These are phyloP conservation scores for Melipona quadrifasciata DNA, from an alignment of 1,140 invertebrate genomes.

Conservation along the genomic window DNA sequence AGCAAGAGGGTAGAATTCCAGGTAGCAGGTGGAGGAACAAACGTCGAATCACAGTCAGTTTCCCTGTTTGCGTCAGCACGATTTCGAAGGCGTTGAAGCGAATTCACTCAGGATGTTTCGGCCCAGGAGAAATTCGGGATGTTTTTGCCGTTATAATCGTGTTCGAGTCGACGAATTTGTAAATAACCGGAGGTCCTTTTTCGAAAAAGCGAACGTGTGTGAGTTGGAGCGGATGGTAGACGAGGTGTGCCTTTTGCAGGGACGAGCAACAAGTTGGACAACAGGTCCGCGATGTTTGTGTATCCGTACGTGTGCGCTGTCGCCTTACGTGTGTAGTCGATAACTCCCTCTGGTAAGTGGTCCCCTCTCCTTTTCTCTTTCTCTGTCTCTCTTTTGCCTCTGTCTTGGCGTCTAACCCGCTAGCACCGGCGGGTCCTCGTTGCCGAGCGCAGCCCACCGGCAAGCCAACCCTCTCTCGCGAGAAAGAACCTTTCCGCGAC, in stretches of 20 bases:
- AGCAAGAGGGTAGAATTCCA: neutral
- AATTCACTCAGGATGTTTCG: too few species aligned
- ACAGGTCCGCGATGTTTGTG: conserved; percentile 78
- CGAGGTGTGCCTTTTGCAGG: conserved; percentile 67
- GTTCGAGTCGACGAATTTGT: neutral
- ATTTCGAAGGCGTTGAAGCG: too few species aligned
- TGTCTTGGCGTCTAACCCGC: neutral
- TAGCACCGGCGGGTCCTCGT: neutral
- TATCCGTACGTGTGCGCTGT: conserved; percentile 71
- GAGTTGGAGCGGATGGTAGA: conserved; percentile 45
- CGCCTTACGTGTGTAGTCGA: conserved; percentile 67
- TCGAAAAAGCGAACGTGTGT: conserved; percentile 46
- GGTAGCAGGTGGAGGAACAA: neutral
- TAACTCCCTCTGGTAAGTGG: conserved; percentile 60
- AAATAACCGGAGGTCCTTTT: conserved; percentile 41
- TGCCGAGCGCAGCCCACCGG: neutral
- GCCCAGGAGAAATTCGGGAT: neutral
- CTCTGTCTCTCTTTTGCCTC: neutral
- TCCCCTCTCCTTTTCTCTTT: conserved; percentile 10
- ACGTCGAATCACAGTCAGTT: neutral
- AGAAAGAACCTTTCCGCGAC: neutral
- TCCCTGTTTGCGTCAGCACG: neutral
- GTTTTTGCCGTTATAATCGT: neutral
- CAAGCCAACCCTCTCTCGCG: neutral
- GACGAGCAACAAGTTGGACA: conserved; percentile 79